A percentile compares a stretch with the other conserved stretches of the same genome.
phyloP scores from a whole-genome alignment of 2,888 invertebrate species.

The Dryomyza anilis region DNA sequence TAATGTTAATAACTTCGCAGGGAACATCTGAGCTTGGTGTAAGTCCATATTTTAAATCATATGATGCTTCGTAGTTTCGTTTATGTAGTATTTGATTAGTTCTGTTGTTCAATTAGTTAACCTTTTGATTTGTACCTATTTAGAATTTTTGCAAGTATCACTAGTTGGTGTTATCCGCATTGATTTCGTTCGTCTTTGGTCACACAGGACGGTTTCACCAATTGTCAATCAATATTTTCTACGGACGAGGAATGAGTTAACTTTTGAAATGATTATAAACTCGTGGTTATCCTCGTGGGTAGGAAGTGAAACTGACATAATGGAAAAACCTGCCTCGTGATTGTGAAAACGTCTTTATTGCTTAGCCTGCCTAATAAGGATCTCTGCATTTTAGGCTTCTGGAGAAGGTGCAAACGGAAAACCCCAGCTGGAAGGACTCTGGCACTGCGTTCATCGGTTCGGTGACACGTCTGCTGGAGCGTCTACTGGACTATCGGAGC shows the following conservation, averaged over 20 bases:
- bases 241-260: too few relatives aligned
- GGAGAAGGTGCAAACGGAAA: constrained; percentile 82
- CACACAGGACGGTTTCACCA: too few relatives aligned
- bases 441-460: constrained; percentile 92
- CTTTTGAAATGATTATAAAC: too few relatives aligned
- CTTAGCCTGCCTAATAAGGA: too few relatives aligned
- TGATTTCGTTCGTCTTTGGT: too few relatives aligned
- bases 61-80: constrained; percentile 24
- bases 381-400: constrained; percentile 68
- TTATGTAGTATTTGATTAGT: neutral
- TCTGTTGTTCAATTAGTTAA: neutral
- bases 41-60: constrained; percentile 65
- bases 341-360: too few relatives aligned
- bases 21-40: constrained; percentile 93
- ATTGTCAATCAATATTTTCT: too few relatives aligned
- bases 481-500: constrained; percentile 90
- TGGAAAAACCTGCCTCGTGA: too few relatives aligned
- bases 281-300: too few relatives aligned
- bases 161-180: neutral
- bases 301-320: too few relatives aligned
- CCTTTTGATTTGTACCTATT: neutral
- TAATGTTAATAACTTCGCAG: constrained; percentile 61
- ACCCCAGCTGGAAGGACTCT: constrained; percentile 89
- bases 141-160: too few relatives aligned
- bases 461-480: constrained; percentile 84